Conservation (phyloP, 1,140 invertebrate genomes). For the Artemia franciscana region DNA sequence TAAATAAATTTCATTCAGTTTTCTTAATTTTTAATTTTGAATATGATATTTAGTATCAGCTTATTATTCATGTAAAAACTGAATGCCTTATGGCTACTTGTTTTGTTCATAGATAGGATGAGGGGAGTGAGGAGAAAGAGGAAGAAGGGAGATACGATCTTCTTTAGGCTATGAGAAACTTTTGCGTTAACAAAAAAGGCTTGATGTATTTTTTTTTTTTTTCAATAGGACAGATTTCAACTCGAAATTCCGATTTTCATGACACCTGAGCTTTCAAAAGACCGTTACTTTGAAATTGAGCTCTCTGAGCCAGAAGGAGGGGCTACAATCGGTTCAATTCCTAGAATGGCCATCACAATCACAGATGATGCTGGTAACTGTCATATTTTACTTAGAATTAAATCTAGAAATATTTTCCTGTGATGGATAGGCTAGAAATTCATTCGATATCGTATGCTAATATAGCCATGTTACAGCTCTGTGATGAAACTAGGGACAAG, state of each 20-base stretch:
- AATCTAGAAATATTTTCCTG: too few relatives aligned
- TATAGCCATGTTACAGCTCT: too few relatives aligned
- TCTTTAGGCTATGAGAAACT: background rate
- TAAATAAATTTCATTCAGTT: too few relatives aligned
- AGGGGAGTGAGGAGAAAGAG: background rate
- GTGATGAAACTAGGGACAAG: too few relatives aligned
- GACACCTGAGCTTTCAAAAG: conserved; percentile 29
- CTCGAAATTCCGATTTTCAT: conserved; percentile 34
- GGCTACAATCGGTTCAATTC: conserved; percentile 29
- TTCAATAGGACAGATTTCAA: conserved; percentile 17
- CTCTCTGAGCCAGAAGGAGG: conserved; percentile 28
- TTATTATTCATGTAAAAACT: too few relatives aligned
- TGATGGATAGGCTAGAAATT: too few relatives aligned
- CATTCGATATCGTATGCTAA: too few relatives aligned
- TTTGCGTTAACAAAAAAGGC: background rate
- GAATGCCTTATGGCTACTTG: too few relatives aligned
- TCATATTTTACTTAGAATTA: too few relatives aligned
- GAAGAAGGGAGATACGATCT: background rate
- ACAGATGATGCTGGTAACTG: conserved; percentile 39
- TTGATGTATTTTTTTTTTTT: conserved; percentile 1
- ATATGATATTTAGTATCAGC: too few relatives aligned
- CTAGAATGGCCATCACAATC: conserved; percentile 35
- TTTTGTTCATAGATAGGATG: too few relatives aligned
- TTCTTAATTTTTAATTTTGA: too few relatives aligned
- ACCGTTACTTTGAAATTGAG: conserved; percentile 37